Percentiles rank a stretch among this genome's conserved stretches.
These are phyloP conservation scores for Eupithecia inturbata DNA, from an alignment of 2,888 invertebrate species.

Conservation along the genomic window DNA sequence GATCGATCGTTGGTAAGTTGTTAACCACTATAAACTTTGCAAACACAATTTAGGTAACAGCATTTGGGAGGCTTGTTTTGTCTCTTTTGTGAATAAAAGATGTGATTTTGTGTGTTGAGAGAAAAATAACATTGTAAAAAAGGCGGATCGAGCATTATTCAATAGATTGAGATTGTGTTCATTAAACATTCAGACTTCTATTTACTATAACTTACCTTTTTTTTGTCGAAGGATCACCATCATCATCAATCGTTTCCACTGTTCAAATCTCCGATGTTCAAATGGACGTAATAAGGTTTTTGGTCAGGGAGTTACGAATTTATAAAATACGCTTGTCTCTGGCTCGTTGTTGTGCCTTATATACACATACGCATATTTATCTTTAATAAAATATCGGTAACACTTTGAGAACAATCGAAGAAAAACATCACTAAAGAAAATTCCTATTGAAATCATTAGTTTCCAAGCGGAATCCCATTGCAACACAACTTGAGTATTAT, in stretches of 20 bases:
- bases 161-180: not conserved
- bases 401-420: not conserved
- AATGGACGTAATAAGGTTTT: too few relatives aligned
- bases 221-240: not conserved
- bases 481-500: conserved; percentile 23
- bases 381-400: not conserved
- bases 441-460: conserved; percentile 15
- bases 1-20: conserved; percentile 38
- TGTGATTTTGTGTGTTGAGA: not conserved
- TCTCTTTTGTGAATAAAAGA: conserved; percentile 21
- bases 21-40: conserved; percentile 38
- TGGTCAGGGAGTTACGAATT: too few relatives aligned
- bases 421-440: not conserved
- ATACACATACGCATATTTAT: not conserved
- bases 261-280: too few relatives aligned
- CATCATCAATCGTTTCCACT: not conserved
- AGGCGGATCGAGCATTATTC: not conserved
- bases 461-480: conserved; percentile 20
- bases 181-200: not conserved
- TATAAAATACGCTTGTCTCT: too few relatives aligned
- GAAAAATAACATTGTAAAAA: not conserved
- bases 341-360: not conserved
- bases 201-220: not conserved
- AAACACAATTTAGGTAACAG: conserved; percentile 29
- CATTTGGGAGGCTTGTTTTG: conserved; percentile 20